Conservation (phyloP, 2,888 invertebrate species). For the Hydrotaea cyrtoneurina region DNA sequence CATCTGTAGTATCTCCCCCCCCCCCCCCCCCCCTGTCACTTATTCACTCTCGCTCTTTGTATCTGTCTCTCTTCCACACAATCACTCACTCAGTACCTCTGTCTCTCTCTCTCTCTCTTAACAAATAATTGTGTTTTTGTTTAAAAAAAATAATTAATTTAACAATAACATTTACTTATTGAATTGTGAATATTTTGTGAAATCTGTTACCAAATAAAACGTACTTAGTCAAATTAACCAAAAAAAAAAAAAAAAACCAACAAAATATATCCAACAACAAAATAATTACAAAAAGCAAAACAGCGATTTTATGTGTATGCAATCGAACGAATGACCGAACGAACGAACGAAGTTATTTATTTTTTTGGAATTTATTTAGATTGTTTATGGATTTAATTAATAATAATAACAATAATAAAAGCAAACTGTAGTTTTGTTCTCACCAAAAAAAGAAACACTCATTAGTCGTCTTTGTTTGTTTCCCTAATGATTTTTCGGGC, state of each 20-base stretch:
- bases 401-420: slow-evolving; percentile 2
- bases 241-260: neutral
- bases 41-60: neutral
- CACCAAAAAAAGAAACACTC: slow-evolving; percentile 30
- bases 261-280: too few relatives aligned
- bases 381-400: slow-evolving; percentile 22
- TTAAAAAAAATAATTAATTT: neutral
- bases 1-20: slow-evolving; percentile 50
- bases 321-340: slow-evolving; percentile 2
- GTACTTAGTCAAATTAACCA: neutral
- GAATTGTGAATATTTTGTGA: slow-evolving; percentile 33
- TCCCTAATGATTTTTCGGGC: neutral
- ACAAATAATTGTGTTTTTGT: slow-evolving; percentile 36
- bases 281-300: neutral
- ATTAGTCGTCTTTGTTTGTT: slow-evolving; percentile 34
- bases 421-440: slow-evolving; percentile 21
- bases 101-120: slow-evolving; percentile 10
- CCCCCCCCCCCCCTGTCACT: neutral
- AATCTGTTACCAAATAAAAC: slow-evolving; percentile 14
- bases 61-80: slow-evolving; percentile 3
- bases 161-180: slow-evolving; percentile 39
- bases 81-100: neutral
- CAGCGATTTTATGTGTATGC: neutral
- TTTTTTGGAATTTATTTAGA: slow-evolving; percentile 5
- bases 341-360: neutral